These are phyloP conservation scores for Drosophila austrosaltans DNA, from an alignment of 2,888 invertebrate genomes.

Conservation along the genomic window DNA sequence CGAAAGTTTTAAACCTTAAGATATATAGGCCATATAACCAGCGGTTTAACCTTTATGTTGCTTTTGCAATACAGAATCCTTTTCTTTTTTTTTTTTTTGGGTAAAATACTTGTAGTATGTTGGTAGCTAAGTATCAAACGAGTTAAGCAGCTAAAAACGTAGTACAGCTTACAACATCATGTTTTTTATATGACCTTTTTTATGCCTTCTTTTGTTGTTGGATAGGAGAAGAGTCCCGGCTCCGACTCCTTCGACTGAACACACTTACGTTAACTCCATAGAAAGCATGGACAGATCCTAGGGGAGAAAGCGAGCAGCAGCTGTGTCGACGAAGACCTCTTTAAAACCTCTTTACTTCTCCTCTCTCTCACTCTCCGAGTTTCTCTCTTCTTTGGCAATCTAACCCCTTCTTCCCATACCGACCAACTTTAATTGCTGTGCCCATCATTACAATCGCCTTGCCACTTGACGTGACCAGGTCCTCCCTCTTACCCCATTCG, in stretches of 20 bases:
- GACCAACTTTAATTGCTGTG: slow-evolving; percentile 72
- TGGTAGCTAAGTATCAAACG: slow-evolving; percentile 1
- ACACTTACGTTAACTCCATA: slow-evolving; percentile 8
- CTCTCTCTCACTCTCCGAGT: background rate
- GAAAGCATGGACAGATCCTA: slow-evolving; percentile 42
- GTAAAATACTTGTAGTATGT: slow-evolving; percentile 8
- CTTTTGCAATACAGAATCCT: slow-evolving; percentile 16
- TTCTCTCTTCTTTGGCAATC: background rate
- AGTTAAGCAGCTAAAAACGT: slow-evolving; percentile 4
- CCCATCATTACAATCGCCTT: slow-evolving; percentile 73
- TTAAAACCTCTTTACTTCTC: background rate
- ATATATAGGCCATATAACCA: slow-evolving; percentile 45
- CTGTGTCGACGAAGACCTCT: slow-evolving; percentile 30
- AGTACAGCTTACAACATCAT: slow-evolving; percentile 39
- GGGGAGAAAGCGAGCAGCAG: slow-evolving; percentile 33
- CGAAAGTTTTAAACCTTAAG: slow-evolving; percentile 37
- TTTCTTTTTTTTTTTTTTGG: background rate
- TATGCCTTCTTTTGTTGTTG: slow-evolving; percentile 60
- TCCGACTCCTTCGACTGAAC: slow-evolving; percentile 1
- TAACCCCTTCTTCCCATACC: slow-evolving; percentile 19
- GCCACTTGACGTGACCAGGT: slow-evolving; percentile 46
- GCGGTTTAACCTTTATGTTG: slow-evolving; percentile 62
- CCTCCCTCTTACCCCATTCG: background rate
- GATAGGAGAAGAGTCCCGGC: background rate
- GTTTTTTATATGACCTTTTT: slow-evolving; percentile 62